Percentiles rank a stretch among this genome's conserved stretches.
Conservation (phyloP, 2,888 invertebrate genomes). For the Orthosia gothica region DNA sequence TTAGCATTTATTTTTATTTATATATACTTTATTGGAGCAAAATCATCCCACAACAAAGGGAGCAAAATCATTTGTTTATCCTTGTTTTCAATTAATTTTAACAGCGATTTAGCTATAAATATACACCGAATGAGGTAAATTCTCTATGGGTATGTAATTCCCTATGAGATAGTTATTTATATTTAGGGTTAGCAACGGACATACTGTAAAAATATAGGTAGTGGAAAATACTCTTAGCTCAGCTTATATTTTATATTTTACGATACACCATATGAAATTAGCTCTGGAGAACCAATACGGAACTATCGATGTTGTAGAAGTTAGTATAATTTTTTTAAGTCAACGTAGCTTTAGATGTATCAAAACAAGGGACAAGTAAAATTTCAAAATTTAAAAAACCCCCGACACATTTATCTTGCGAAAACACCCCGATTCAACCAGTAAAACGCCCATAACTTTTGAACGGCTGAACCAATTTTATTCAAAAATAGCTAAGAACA, state of each 20-base stretch:
- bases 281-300: no score
- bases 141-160: slow-evolving; percentile 1
- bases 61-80: slow-evolving; percentile 25
- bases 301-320: not conserved
- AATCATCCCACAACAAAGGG: not conserved
- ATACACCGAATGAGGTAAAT: slow-evolving; percentile 11
- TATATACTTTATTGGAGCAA: not conserved
- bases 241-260: not conserved
- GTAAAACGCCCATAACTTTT: no score
- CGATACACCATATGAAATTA: not conserved
- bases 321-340: not conserved
- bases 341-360: not conserved
- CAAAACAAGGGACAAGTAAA: not conserved
- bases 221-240: not conserved
- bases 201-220: not conserved
- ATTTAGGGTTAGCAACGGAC: slow-evolving; percentile 8
- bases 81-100: slow-evolving; percentile 39
- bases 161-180: slow-evolving; percentile 27
- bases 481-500: no score
- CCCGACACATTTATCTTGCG: no score
- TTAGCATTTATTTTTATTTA: not conserved
- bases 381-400: no score
- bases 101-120: slow-evolving; percentile 16
- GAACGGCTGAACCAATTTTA: no score
- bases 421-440: no score